These are phyloP conservation scores for Thysanoteuthis rhombus DNA, from an alignment of 2,888 invertebrate species.

Conservation along the genomic window DNA sequence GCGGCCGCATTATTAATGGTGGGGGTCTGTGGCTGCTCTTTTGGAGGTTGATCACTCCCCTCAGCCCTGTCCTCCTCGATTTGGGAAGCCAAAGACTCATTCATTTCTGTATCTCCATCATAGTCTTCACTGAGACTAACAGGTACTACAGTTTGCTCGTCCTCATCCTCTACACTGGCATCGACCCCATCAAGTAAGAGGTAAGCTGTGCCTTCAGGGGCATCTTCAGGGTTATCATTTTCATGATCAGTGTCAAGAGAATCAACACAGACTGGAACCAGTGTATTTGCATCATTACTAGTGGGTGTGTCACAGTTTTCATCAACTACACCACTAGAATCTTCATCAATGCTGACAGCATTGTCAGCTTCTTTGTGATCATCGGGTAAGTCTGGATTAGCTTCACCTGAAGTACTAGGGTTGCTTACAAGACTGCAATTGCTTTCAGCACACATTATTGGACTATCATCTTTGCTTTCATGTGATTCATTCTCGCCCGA, in stretches of 20 bases:
- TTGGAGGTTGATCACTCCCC: conserved; percentile 1
- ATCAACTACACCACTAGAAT: background rate
- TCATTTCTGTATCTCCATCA: conserved; percentile 32
- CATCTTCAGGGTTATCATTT: background rate
- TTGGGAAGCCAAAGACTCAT: conserved; percentile 20
- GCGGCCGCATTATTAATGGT: background rate
- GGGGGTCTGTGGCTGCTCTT: background rate
- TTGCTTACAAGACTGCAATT: background rate
- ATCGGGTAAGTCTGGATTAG: background rate
- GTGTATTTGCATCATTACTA: background rate
- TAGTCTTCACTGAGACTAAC: conserved; percentile 18
- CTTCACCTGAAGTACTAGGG: background rate
- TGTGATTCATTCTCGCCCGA: background rate
- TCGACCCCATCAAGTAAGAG: conserved; percentile 16
- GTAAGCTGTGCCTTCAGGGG: background rate
- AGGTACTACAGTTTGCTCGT: conserved; percentile 24
- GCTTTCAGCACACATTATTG: background rate
- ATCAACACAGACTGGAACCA: background rate
- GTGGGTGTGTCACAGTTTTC: background rate
- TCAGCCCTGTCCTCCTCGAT: conserved; percentile 31
- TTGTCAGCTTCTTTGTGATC: background rate
- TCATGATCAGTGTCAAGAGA: background rate
- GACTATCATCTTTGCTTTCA: conserved; percentile 24
- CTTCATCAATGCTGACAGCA: background rate
- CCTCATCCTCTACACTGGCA: conserved; percentile 34